phyloP scores from a whole-genome alignment of 2,797 vertebrate genomes.

The Lacerta bilineata region DNA sequence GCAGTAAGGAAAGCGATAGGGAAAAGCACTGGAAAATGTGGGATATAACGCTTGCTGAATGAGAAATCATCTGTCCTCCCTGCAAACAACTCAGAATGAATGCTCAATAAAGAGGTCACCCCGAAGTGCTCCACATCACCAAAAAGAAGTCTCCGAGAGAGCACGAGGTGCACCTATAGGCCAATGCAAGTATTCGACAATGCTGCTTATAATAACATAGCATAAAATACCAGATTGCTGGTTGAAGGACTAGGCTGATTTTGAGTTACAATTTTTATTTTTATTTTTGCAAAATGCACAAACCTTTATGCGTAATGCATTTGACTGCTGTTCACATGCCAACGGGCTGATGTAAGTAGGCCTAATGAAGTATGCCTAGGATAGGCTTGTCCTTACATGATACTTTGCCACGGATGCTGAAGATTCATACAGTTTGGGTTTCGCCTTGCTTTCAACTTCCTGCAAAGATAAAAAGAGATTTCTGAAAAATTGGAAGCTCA shows the following conservation, averaged over 20 bases:
- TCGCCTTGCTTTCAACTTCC: background rate
- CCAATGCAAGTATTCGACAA: background rate
- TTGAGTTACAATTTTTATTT: background rate
- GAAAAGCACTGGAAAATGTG: too few relatives aligned
- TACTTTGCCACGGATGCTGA: background rate
- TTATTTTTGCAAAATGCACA: background rate
- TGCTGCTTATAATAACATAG: background rate
- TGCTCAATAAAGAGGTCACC: too few relatives aligned
- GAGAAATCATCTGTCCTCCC: too few relatives aligned
- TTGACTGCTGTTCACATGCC: background rate
- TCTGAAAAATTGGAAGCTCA: background rate
- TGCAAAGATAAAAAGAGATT: background rate
- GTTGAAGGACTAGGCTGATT: background rate
- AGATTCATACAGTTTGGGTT: background rate
- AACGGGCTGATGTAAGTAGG: background rate
- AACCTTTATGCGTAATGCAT: background rate
- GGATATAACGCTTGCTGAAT: too few relatives aligned
- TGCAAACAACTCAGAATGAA: too few relatives aligned
- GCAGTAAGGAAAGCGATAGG: too few relatives aligned
- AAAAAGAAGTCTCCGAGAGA: background rate
- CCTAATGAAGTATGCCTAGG: background rate
- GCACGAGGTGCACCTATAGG: background rate
- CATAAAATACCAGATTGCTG: background rate
- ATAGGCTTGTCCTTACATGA: constrained; percentile 14
- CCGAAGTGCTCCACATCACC: too few relatives aligned